Evolutionary conservation across 2,888 invertebrate genomes (phyloP), one percentile per base, ranked within the genome.

Genomic region (Clivina fossor): DNA sequence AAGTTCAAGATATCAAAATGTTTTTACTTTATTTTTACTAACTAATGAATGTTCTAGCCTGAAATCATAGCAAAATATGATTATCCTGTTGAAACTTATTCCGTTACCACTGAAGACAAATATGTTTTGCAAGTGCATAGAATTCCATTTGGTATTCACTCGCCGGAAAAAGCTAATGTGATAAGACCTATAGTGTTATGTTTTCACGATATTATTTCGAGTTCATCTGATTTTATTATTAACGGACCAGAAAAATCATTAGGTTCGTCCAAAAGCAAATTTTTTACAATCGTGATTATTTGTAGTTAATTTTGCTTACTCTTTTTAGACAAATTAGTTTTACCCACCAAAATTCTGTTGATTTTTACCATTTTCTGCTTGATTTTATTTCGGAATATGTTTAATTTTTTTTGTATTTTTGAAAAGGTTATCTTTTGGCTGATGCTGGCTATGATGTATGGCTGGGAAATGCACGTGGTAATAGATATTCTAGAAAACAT

Each of bases 161-260:
- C 61, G 20, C 49, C 56, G 1, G 37, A 40, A 3, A 46, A 48
- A 2, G 51, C 44, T 15, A 59, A 56, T 20, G 51, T 51, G 11
- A 49, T 32, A 15, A 66, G 58, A 57, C 79, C 80, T 0, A 76
- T 80, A 2, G 76, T 82, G 0, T 75, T 85, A 13, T 51, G 86
- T 22, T 78, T 84, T 69, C 86, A 86, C 62, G 86, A 91, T 0
- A 71, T 92, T 0, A 68, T 89, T 8, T 82, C 80, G 28, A 83
- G 85, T 3, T 86, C 89, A 0, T 80, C 84, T 5, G 84, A 85
- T 59, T 91, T 84, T 81, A 77, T 91, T 4, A 70, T 88, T 44
- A 83, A 85, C 74, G 83, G 84, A 0, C 85, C 85, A 1, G 77
- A 81, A 30, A 77, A 77, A 58, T 81, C 80, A 47, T 74, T 89